These are phyloP conservation scores for Acipenser ruthenus DNA, from an alignment of 2,797 vertebrate genomes.

Conservation along the genomic window DNA sequence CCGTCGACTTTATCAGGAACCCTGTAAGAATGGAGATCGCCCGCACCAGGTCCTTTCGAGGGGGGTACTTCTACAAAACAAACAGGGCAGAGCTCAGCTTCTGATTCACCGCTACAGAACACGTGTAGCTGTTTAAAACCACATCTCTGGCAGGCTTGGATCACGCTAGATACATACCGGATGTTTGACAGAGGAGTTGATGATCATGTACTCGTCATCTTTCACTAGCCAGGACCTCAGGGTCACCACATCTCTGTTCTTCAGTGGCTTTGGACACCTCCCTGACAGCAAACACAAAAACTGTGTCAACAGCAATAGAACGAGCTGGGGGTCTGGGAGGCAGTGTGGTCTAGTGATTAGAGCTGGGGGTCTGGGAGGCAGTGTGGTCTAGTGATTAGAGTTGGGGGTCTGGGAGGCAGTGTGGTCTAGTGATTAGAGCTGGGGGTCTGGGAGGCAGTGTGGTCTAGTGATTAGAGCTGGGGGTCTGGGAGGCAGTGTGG, in stretches of 20 bases:
- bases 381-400: too few relatives aligned
- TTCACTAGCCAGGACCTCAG: constrained; percentile 59
- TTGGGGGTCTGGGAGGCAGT: too few relatives aligned
- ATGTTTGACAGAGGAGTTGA: constrained; percentile 66
- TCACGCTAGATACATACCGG: constrained; percentile 36
- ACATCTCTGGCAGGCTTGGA: too few relatives aligned
- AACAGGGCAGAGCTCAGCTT: background rate
- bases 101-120: too few relatives aligned
- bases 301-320: background rate
- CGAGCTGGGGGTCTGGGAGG: background rate
- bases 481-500: too few relatives aligned
- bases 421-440: too few relatives aligned
- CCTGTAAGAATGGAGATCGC: constrained; percentile 70
- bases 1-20: constrained; percentile 57
- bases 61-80: constrained; percentile 53
- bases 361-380: too few relatives aligned
- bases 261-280: constrained; percentile 56
- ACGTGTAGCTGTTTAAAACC: too few relatives aligned
- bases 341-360: too few relatives aligned
- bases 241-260: constrained; percentile 63
- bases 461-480: too few relatives aligned
- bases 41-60: constrained; percentile 49
- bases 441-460: too few relatives aligned
- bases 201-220: constrained; percentile 53
- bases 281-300: constrained; percentile 36